Evolutionary conservation across 92 coral and sea anemone species (phyloP), one percentile per base, ranked within the genome.

Genomic region (Montipora capitata): DNA sequence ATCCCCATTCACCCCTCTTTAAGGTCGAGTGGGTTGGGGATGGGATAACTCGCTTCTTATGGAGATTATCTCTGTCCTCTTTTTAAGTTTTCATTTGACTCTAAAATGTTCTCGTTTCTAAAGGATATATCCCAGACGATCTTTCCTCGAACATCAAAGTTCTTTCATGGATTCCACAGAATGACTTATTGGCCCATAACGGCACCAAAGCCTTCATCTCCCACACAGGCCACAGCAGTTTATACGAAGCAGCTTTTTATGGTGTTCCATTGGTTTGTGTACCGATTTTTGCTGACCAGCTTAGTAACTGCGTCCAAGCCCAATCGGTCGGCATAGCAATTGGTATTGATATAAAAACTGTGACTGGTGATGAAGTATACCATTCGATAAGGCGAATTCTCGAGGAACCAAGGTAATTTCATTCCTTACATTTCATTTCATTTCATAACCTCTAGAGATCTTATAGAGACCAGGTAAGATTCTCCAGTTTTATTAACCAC

Each of bases 141-240:
- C 64, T 16, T 74, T 91, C 57, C 56, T 72, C 43, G 35, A 93
- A 93, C n/a, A 74, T 90, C 63, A 93, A 85, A 49, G 40, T 84
- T 13, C 59, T 90, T 18, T 38, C 69, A 16, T 93, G 96, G 96
- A 35, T 93, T 10, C 96, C 93, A 7, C 96, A 93, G 70, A 93
- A 93, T 40, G 96, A 93, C 68, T 68, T 93, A 44, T 87, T 93
- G 13, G 96, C 93, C 54, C 96, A 93, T 39, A 81, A 79, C 6
- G 77, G 90, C 69, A 86, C 93, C 12, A 72, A 85, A 4, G 83
- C 84, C 38, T 93, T 93, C 18, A 76, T 89, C 1, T 84, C 84
- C 9, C 96, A 93, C 72, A 74, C 90, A 20, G 96, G 96, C 14
- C 14, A 61, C 11, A 93, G 89, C 73, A 81, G 96, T 4, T 15